A percentile compares a stretch with the other conserved stretches of the same genome.
These are phyloP conservation scores for Pelobates fuscus DNA, from an alignment of 2,113 vertebrate genomes.

Conservation along the genomic window DNA sequence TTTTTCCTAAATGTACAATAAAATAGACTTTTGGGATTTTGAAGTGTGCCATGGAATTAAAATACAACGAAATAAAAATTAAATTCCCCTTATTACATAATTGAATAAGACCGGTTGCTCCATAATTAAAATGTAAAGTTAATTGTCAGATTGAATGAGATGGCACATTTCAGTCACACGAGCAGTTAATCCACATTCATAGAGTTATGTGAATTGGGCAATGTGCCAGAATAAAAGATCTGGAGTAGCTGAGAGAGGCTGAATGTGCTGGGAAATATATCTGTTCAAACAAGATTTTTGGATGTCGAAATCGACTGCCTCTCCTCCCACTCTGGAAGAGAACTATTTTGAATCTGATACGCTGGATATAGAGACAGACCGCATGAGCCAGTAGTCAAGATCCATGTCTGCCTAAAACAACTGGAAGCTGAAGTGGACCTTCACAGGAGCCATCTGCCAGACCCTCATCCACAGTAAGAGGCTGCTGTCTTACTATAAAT, in stretches of 20 bases:
- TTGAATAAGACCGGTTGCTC: no score
- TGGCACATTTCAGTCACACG: background rate
- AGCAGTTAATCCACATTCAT: background rate
- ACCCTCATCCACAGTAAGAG: no score
- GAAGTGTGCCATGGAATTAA: no score
- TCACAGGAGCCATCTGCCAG: no score
- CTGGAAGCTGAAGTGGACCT: background rate
- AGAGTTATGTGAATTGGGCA: background rate
- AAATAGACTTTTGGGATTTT: no score
- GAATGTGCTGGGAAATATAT: conserved; percentile 30
- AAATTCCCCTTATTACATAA: no score
- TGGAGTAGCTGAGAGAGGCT: background rate
- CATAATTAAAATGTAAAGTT: no score
- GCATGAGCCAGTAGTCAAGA: background rate
- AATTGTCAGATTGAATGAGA: no score
- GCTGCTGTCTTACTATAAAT: no score
- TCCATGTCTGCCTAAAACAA: background rate
- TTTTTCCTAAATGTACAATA: no score
- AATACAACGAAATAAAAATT: no score
- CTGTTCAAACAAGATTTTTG: conserved; percentile 21
- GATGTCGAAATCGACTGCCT: conserved; percentile 26
- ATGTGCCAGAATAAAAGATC: background rate
- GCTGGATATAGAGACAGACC: background rate
- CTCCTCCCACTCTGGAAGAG: conserved; percentile 29
- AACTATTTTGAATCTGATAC: background rate